phyloP scores from a whole-genome alignment of 2,113 vertebrate species.

The Zingel zingel region DNA sequence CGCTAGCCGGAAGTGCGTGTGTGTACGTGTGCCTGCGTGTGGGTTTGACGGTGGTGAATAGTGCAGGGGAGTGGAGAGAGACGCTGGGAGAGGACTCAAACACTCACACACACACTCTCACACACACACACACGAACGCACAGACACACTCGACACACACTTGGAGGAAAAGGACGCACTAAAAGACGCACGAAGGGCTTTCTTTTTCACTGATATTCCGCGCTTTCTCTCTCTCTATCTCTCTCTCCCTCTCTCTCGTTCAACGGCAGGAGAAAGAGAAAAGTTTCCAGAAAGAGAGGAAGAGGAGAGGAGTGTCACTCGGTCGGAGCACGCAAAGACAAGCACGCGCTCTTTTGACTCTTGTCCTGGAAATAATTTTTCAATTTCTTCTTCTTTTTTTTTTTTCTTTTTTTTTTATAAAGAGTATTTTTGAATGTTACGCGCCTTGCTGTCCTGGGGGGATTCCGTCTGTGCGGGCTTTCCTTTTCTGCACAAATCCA shows the following conservation, averaged over 20 bases:
- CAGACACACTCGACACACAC: constrained; percentile 56
- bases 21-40: neutral
- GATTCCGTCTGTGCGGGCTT: constrained; percentile 6
- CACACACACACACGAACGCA: constrained; percentile 37
- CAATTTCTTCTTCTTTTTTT: neutral
- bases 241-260: constrained; percentile 7
- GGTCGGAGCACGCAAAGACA: constrained; percentile 4
- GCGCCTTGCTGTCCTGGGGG: neutral
- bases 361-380: constrained; percentile 28
- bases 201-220: constrained; percentile 12
- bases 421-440: neutral
- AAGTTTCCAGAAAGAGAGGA: constrained; percentile 62
- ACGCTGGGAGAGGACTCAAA: constrained; percentile 63
- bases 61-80: constrained; percentile 78
- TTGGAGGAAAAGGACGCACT: constrained; percentile 57
- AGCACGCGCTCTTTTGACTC: neutral
- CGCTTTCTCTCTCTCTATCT: constrained; percentile 13
- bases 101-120: constrained; percentile 54
- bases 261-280: constrained; percentile 36
- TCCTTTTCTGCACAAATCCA: constrained; percentile 4
- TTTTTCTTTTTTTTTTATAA: neutral
- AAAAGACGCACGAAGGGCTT: constrained; percentile 67
- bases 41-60: constrained; percentile 13
- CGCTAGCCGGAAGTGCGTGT: constrained; percentile 18
- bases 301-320: constrained; percentile 42